Evolutionary conservation across 2,888 invertebrate genomes (phyloP).

Genomic region (Oasisia sp.): DNA sequence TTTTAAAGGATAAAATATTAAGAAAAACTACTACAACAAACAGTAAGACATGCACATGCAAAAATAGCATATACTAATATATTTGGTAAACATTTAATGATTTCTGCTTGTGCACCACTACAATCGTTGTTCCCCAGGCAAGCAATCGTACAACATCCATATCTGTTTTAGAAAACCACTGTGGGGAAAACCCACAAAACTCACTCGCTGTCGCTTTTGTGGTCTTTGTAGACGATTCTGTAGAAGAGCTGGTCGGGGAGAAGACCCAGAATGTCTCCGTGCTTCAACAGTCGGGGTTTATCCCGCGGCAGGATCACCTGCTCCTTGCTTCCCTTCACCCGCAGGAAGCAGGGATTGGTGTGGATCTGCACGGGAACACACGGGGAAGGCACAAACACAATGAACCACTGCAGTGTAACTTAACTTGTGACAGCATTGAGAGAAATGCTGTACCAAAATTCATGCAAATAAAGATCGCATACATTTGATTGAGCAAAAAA

Average conservation of each 20-base stretch:
- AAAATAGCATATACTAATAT: too few species aligned
- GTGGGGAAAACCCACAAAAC: background rate
- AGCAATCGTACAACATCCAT: background rate
- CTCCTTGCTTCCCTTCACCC: constrained; percentile 53
- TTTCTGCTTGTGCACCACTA: background rate
- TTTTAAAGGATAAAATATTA: background rate
- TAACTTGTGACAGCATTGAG: too few species aligned
- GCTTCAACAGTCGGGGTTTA: constrained; percentile 56
- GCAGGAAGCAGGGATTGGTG: constrained; percentile 65
- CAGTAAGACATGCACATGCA: too few species aligned
- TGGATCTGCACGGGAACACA: constrained; percentile 56
- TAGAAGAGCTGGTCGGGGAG: constrained; percentile 56
- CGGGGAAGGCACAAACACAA: background rate
- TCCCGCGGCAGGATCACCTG: constrained; percentile 59
- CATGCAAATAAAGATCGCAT: too few species aligned
- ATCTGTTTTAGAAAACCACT: background rate
- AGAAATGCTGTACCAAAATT: too few species aligned
- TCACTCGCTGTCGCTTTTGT: constrained; percentile 13
- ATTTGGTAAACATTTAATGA: background rate
- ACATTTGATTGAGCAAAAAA: too few species aligned
- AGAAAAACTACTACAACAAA: too few species aligned
- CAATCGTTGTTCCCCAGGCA: background rate
- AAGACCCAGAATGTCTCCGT: constrained; percentile 64
- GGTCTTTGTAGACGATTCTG: constrained; percentile 37
- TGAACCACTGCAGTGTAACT: too few species aligned